Evolutionary conservation across 2,113 vertebrate species (phyloP), one percentile per base, ranked within the genome.

Genomic region (Tupaia tana): DNA sequence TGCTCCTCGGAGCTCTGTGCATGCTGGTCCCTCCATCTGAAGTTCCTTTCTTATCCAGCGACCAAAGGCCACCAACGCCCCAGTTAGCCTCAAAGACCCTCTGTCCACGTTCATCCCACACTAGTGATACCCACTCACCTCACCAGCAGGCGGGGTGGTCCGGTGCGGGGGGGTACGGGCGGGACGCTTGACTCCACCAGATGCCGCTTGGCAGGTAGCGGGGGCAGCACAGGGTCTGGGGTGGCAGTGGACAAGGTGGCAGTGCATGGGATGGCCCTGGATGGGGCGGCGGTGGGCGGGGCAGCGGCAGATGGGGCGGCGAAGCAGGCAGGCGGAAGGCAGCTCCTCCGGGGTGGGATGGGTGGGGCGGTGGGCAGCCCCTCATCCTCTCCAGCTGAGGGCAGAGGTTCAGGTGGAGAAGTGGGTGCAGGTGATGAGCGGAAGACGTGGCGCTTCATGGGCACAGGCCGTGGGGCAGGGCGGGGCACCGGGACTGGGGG

Each of bases 301-400:
- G 63, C 16, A 0, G 24, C 54, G 4, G 63, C 19, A 11, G 85
- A 24, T 0, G 3, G 22, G 59, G 69, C 0, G 0, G 97, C 96
- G n/a, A 98, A 98, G 66, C 98, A 98, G 27, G 97, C 0, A 0
- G 99, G 99, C 0, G 99, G 99, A 1, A 97, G 98, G 93, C 98
- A 98, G 52, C 98, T 99, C 91, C 98, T 98, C 31, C 99, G 98
- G 8, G 99, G 99, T 0, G 99, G 99, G 25, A 99, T 99, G 7
- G 99, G 99, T 0, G 99, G 99, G 0, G 98, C 98, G 0, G 0
- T 1, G 22, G 69, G 84, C 0, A 19, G 25, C 27, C 18, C 9
- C 0, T 0, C 82, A 1, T 58, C 58, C 31, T 82, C 86, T 13
- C 8, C 27, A 18, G 74, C 15, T 0, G 0, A 4, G 1, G 86